Evolutionary conservation across 2,113 vertebrate species (phyloP), one percentile per base, ranked within the genome.

Genomic region (Coturnix japonica): DNA sequence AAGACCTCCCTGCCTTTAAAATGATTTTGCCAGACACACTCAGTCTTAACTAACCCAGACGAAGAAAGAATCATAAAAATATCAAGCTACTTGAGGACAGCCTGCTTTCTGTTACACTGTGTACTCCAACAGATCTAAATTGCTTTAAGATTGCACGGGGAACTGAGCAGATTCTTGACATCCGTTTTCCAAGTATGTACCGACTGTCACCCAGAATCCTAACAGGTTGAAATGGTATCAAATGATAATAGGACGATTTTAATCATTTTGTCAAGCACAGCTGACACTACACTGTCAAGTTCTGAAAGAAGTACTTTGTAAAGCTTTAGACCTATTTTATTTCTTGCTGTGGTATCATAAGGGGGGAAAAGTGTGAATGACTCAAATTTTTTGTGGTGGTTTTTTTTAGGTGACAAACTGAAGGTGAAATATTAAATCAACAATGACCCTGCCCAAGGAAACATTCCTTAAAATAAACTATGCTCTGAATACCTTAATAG

Each of bases 361-460:
- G 51, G 82, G 5, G 18, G 43, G 61, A 64, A 22, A 16, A 10
- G 5, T n/a, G 17, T 56, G 65, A 83, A 86, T 37, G 22, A 63
- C 37, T 66, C 69, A 59, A 84, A 61, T 19, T 44, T 67, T 65
- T 56, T 31, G n/a, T 44, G 28, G 3, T 9, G 1, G 16, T 23
- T 67, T 67, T 65, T 69, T 75, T 85, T 30, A 65, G 33, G 35
- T 15, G 44, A 53, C 20, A 79, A 53, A 60, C 4, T 37, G 37
- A 83, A 74, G 20, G 13, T n/a, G n/a, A 86, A 84, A 78, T 47
- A 90, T 35, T 71, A 90, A 78, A 83, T n/a, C n/a, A n/a, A 65
- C 61, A 81, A 23, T 84, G 86, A 84, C 28, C 20, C 61, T 90
- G 81, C 30, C 22, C 11, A 78, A 51, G 43, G 37, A 86, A 93